Evolutionary conservation across 1,140 invertebrate species (phyloP).

Genomic region (Hestina assimilis): DNA sequence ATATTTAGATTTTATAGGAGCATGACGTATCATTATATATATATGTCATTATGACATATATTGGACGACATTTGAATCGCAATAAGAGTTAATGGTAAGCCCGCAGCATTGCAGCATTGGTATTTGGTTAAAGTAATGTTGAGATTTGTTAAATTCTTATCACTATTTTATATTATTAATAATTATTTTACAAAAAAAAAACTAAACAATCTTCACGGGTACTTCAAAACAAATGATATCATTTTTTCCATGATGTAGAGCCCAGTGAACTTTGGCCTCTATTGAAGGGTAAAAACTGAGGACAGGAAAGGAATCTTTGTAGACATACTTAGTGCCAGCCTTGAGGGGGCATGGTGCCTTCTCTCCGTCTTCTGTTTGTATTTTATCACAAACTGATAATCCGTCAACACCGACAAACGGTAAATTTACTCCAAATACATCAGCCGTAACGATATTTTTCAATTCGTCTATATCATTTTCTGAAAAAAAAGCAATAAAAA

Average conservation of each 20-base stretch:
- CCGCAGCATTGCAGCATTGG: too few relatives aligned
- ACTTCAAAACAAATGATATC: conserved; percentile 83
- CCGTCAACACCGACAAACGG: conserved; percentile 88
- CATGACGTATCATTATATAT: too few relatives aligned
- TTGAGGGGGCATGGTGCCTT: conserved; percentile 83
- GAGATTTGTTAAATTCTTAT: too few relatives aligned
- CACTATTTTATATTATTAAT: too few relatives aligned
- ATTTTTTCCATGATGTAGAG: conserved; percentile 64
- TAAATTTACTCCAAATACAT: conserved; percentile 80
- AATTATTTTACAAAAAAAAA: too few relatives aligned
- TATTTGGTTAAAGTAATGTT: too few relatives aligned
- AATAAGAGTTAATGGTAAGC: too few relatives aligned
- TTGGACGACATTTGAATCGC: too few relatives aligned
- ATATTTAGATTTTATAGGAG: too few relatives aligned
- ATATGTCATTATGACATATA: too few relatives aligned
- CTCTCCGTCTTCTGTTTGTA: conserved; percentile 75
- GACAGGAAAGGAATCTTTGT: conserved; percentile 84
- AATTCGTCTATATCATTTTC: conserved; percentile 42
- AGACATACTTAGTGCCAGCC: conserved; percentile 82
- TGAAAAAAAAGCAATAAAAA: conserved; percentile 34
- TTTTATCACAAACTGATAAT: conserved; percentile 82
- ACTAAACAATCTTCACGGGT: conserved; percentile 79
- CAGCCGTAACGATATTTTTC: conserved; percentile 78
- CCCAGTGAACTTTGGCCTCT: conserved; percentile 81
- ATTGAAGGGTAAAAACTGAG: conserved; percentile 84